Conservation (phyloP, 92 coral and sea anemone species). For the Nematostella vectensis region DNA sequence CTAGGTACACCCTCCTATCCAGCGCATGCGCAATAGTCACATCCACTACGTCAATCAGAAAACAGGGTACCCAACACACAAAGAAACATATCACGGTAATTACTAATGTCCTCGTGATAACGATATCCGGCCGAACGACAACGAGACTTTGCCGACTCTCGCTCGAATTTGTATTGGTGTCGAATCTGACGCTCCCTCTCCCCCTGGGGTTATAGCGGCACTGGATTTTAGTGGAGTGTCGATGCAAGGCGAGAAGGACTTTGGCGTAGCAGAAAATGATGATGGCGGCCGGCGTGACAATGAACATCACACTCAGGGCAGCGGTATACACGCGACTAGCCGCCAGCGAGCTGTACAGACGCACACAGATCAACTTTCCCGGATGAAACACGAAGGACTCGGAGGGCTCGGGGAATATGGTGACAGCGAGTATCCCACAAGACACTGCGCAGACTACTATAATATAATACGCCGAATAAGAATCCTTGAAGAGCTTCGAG, state of each 20-base stretch:
- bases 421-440: constrained; percentile 22
- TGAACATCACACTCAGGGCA: constrained; percentile 36
- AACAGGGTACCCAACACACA: constrained; percentile 70
- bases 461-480: constrained; percentile 34
- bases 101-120: constrained; percentile 56
- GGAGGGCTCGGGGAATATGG: constrained; percentile 30
- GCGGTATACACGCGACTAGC: constrained; percentile 44
- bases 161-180: not conserved
- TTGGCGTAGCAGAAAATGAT: constrained; percentile 47
- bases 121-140: constrained; percentile 10
- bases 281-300: constrained; percentile 47
- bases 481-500: constrained; percentile 40
- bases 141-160: not conserved
- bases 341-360: constrained; percentile 5
- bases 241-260: constrained; percentile 46
- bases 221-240: constrained; percentile 14
- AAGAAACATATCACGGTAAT: constrained; percentile 56
- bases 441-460: constrained; percentile 20
- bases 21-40: constrained; percentile 36
- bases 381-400: constrained; percentile 52
- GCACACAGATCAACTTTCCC: constrained; percentile 65
- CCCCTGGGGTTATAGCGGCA: not conserved
- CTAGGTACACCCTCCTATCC: constrained; percentile 56
- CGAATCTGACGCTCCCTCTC: not conserved
- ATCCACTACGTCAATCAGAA: constrained; percentile 57